Base-by-base conservation (phyloP, 2,888 invertebrate genomes). In the Zonitis immaculata region DNA sequence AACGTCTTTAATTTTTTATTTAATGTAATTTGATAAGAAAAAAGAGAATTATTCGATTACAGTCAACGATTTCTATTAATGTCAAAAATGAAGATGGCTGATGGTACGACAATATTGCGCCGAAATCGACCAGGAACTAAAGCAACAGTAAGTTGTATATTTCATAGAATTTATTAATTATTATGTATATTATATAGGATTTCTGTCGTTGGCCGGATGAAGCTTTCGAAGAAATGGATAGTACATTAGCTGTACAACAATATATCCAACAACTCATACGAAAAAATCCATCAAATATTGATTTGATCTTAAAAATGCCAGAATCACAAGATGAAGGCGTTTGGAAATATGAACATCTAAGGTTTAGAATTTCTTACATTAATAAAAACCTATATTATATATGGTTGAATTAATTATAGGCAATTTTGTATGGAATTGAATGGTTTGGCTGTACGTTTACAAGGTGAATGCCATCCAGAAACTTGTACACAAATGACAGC, bases 381-480 rank as follows among this genome's bases (percentile, higher is more conserved):
- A n/a, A n/a, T n/a, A n/a, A n/a, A n/a, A n/a, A n/a, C n/a, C n/a
- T n/a, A n/a, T n/a, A n/a, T n/a, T n/a, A n/a, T n/a, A n/a, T n/a
- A n/a, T n/a, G n/a, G n/a, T n/a, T n/a, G n/a, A n/a, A n/a, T 42
- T 42, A 25, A 44, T 76, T 78, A 16, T 70, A 90, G 98, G 65
- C 98, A 99, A 78, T 98, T 99, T 78, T 99, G 98, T 74, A 96
- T 99, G 95, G 98, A 99, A 77, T 78, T 99, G 45, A 99, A 99
- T 79, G 97, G 96, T n/a, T 78, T 99, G 64, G 97, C 98, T 44
- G 97, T 99, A 0, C 85, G 92, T 71, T 80, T 99, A 60, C 98
- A 98, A 80, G 87, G 86, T 61, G 97, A 98, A 76, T 99, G 99
- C 76, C 91, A 93, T 71, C 96, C 98, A 32, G 92, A 95, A 69